Base-by-base conservation (phyloP, 1,140 invertebrate species). In the Pseudoatta argentina region DNA sequence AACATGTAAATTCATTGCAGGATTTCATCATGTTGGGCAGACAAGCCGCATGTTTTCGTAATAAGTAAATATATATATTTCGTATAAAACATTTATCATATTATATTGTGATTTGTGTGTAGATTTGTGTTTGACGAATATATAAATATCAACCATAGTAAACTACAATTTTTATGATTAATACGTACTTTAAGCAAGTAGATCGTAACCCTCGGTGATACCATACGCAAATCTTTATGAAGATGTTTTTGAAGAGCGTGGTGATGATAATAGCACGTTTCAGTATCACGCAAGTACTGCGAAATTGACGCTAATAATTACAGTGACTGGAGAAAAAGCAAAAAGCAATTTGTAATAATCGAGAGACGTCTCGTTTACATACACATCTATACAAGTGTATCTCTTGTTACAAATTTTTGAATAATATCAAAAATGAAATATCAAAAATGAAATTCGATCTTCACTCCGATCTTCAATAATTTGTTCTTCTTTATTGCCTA, bases 221-320 rank as follows among this genome's bases (percentile, higher is more conserved):
- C 2, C 27, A 66, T 24, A n/a, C n/a, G 14, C 10, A 5, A 12
- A 0, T 2, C 14, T 57, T 82, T 55, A 21, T 71, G 57, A 73
- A 86, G 27, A 82, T 2, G 5, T 57, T 82, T 55, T 16, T 71
- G 57, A 73, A 86, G 27, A 82, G 59, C 67, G 14, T 48, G 67
- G 12, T 71, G 39, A 86, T 81, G 51, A 34, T 75, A 75, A 81
- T 81, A n/a, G 18, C 55, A 81, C 21, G 66, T 81, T 44, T 61
- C 21, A 24, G 14, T 24, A 39, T 39, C 21, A 18, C 53, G 18
- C 5, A 34, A 34, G 30, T 53, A 21, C 12, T 71, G 21, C 10
- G n/a, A 71, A 30, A 59, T 61, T 53, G 66, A 30, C 44, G 12
- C 24, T 51, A 16, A 8, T 39, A 44, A 24, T 24, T 27, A 27